Conservation (phyloP, 2,113 vertebrate species). For the Campylomormyrus numenius region DNA sequence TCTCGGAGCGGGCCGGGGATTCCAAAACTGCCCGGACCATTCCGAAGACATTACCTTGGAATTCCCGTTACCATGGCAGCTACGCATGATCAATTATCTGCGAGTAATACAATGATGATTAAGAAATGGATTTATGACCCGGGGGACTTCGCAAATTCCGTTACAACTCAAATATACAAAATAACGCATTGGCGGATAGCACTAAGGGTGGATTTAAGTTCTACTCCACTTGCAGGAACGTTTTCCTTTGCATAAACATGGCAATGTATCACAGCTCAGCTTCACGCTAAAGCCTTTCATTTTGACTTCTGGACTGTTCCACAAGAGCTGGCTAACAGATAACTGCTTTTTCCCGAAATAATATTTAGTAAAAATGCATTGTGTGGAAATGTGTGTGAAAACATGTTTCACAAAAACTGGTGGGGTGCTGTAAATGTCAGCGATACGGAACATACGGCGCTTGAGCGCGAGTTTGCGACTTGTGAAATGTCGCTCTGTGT, state of each 20-base stretch:
- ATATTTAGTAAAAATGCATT: neutral
- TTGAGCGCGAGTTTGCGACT: neutral
- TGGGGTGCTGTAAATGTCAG: neutral
- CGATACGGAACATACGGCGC: neutral
- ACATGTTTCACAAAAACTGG: neutral
- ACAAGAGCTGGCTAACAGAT: neutral
- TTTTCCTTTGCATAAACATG: neutral
- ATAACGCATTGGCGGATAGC: constrained; percentile 1
- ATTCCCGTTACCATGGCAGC: constrained; percentile 25
- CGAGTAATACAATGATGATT: constrained; percentile 20
- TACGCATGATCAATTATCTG: constrained; percentile 23
- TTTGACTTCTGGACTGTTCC: neutral
- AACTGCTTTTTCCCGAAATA: neutral
- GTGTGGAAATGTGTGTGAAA: neutral
- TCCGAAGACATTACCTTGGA: constrained; percentile 18
- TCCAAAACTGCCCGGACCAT: neutral
- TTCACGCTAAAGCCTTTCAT: neutral
- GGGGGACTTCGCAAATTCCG: constrained; percentile 8
- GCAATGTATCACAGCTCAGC: neutral
- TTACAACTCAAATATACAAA: constrained; percentile 7
- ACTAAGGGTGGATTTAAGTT: neutral
- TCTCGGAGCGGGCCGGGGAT: neutral
- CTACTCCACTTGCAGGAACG: neutral
- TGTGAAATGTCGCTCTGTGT: neutral
- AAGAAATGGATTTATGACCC: constrained; percentile 22